Evolutionary conservation across 1,140 invertebrate genomes (phyloP).

Genomic region (Drosophila lacertosa): DNA sequence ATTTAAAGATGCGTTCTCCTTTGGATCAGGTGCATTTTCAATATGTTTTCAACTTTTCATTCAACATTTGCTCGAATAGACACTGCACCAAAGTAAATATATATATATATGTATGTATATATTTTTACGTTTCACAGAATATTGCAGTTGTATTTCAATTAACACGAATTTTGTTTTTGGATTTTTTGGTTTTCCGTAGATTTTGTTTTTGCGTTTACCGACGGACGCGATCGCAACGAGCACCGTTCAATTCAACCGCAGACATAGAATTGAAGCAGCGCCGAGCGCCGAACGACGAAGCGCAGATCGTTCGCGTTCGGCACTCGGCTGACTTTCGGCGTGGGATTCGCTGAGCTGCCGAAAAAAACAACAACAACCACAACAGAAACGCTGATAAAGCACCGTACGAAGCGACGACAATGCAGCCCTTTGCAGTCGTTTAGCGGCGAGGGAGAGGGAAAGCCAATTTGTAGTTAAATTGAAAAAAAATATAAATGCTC

Average conservation of each 20-base stretch:
- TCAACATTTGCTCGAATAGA: slow-evolving; percentile 1
- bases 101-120: slow-evolving; percentile 11
- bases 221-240: slow-evolving; percentile 37
- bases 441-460: no score
- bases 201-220: slow-evolving; percentile 16
- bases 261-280: slow-evolving; percentile 64
- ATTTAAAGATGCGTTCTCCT: slow-evolving; percentile 58
- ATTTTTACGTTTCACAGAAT: slow-evolving; percentile 23
- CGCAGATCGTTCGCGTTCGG: slow-evolving; percentile 40
- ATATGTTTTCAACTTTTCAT: slow-evolving; percentile 5
- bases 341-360: background rate
- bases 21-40: slow-evolving; percentile 13
- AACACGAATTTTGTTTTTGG: slow-evolving; percentile 22
- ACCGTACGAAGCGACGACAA: slow-evolving; percentile 16
- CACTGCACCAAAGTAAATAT: slow-evolving; percentile 28
- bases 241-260: slow-evolving; percentile 66
- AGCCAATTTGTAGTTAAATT: slow-evolving; percentile 28
- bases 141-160: slow-evolving; percentile 44
- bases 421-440: slow-evolving; percentile 25
- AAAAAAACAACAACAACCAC: slow-evolving; percentile 30
- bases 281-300: slow-evolving; percentile 1
- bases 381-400: slow-evolving; percentile 56
- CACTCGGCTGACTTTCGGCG: slow-evolving; percentile 43
- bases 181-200: background rate
- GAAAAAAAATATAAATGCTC: no score